These are phyloP conservation scores for Tethea ocularis DNA, from an alignment of 2,888 invertebrate species.

Conservation along the genomic window DNA sequence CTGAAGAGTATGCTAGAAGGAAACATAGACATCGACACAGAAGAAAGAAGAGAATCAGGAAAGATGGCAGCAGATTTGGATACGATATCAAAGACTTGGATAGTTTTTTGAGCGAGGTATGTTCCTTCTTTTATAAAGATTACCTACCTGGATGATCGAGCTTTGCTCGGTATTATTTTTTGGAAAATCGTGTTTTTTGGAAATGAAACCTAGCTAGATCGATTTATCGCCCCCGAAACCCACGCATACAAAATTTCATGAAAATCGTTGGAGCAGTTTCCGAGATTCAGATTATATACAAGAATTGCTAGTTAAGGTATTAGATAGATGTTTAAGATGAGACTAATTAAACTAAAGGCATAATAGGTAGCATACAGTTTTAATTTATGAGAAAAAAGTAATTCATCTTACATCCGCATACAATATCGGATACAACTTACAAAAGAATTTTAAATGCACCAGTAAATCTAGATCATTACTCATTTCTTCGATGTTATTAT, in stretches of 20 bases:
- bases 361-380: conserved; percentile 24
- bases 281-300: no score
- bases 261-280: no score
- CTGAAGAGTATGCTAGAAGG: conserved; percentile 70
- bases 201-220: no score
- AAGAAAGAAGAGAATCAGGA: conserved; percentile 58
- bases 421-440: conserved; percentile 42
- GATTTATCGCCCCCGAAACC: no score
- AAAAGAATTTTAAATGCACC: conserved; percentile 57
- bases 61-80: conserved; percentile 83
- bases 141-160: no score
- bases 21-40: conserved; percentile 79
- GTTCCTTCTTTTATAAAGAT: conserved; percentile 21
- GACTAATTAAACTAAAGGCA: background rate
- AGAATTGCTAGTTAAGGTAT: no score
- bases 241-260: no score
- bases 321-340: background rate
- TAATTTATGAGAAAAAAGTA: conserved; percentile 41
- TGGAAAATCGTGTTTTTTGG: no score
- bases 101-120: conserved; percentile 89
- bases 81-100: conserved; percentile 92
- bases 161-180: no score
- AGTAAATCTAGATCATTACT: conserved; percentile 59
- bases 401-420: conserved; percentile 54
- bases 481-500: conserved; percentile 57